phyloP scores from a whole-genome alignment of 2,113 vertebrate genomes.

The Otis tarda region DNA sequence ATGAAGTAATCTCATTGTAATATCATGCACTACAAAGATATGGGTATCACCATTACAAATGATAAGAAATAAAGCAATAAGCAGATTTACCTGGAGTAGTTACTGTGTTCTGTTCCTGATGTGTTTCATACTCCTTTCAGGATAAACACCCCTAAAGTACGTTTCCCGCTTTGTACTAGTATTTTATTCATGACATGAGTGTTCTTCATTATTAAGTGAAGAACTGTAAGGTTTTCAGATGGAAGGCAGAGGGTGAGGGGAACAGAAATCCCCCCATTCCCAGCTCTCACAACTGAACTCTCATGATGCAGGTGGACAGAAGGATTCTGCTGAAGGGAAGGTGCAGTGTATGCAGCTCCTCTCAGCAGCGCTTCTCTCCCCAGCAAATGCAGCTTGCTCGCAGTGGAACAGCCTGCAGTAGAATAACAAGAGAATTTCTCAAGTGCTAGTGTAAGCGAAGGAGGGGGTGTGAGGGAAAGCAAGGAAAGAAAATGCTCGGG shows the following conservation, averaged over 20 bases:
- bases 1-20: constrained; percentile 10
- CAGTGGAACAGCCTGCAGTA: constrained; percentile 7
- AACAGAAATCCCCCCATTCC: not conserved
- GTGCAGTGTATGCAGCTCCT: constrained; percentile 6
- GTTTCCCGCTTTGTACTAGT: not conserved
- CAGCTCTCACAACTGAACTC: not conserved
- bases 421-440: constrained; percentile 35
- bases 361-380: constrained; percentile 18
- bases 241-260: not conserved
- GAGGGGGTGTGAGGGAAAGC: constrained; percentile 31
- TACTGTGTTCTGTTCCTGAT: constrained; percentile 21
- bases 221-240: not conserved
- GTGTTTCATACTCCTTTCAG: constrained; percentile 23
- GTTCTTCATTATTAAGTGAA: not conserved
- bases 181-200: not conserved
- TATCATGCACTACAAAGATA: not conserved
- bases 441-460: constrained; percentile 9
- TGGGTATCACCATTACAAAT: not conserved
- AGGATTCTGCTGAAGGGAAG: not conserved
- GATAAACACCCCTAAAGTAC: constrained; percentile 18
- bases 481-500: not conserved
- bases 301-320: not conserved
- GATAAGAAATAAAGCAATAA: constrained; percentile 33
- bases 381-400: not conserved
- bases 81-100: constrained; percentile 59